Conservation (phyloP, 2,113 vertebrate species). For the Thunnus thynnus region DNA sequence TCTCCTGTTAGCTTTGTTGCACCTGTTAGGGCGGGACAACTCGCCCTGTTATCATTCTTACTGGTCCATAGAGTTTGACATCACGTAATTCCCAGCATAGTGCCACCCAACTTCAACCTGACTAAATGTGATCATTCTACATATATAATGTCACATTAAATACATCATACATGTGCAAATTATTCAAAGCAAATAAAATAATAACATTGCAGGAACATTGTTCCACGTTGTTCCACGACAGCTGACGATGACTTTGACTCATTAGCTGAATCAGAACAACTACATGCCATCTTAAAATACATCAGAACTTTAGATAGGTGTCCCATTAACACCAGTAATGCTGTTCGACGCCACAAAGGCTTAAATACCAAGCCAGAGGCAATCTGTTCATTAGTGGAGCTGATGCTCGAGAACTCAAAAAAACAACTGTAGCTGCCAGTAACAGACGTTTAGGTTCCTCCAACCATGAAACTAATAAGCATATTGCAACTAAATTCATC, state of each 20-base stretch:
- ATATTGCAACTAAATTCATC: conserved; percentile 61
- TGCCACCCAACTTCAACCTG: background rate
- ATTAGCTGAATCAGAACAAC: conserved; percentile 37
- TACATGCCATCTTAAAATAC: conserved; percentile 55
- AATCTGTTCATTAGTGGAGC: conserved; percentile 73
- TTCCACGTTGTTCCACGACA: conserved; percentile 2
- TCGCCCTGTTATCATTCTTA: background rate
- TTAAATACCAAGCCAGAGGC: conserved; percentile 71
- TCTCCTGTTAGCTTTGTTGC: too few relatives aligned
- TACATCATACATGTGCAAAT: conserved; percentile 12
- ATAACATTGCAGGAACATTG: conserved; percentile 18
- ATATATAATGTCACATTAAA: background rate
- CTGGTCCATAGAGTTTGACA: background rate
- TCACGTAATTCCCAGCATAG: background rate
- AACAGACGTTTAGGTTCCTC: conserved; percentile 71
- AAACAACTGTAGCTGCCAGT: conserved; percentile 73
- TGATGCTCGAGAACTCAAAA: conserved; percentile 68
- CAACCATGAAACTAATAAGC: conserved; percentile 70
- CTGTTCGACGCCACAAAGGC: conserved; percentile 59
- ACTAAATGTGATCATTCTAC: conserved; percentile 1
- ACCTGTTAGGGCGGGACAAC: background rate
- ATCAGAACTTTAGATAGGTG: conserved; percentile 61
- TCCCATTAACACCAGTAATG: conserved; percentile 68
- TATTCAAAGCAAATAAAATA: conserved; percentile 17
- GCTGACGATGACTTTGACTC: conserved; percentile 50